Conservation (phyloP, 2,113 vertebrate species). For the Podarcis muralis region DNA sequence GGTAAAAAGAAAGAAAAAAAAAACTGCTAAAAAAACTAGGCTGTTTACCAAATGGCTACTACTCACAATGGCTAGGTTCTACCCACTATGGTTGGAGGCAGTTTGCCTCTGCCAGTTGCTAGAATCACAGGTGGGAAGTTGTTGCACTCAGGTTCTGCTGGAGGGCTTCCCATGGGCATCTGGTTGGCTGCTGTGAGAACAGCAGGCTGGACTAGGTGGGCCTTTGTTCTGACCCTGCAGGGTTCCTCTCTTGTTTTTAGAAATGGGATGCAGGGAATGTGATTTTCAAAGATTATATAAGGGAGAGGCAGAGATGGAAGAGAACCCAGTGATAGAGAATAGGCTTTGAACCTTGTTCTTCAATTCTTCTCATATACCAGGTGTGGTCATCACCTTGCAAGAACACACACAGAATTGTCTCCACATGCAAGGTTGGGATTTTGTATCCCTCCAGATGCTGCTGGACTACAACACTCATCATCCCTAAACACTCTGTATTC, state of each 20-base stretch:
- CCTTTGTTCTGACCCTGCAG: no score
- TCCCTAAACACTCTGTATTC: no score
- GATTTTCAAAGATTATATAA: not conserved
- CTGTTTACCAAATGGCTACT: conserved; percentile 36
- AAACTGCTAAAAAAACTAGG: conserved; percentile 57
- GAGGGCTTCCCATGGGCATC: no score
- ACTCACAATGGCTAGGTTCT: no score
- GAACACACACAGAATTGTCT: not conserved
- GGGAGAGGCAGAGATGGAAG: not conserved
- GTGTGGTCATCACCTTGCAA: not conserved
- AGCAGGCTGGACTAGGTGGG: no score
- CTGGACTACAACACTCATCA: not conserved
- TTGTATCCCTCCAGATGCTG: not conserved
- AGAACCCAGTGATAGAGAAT: not conserved
- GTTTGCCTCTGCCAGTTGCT: no score
- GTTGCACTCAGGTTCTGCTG: no score
- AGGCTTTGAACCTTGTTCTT: not conserved
- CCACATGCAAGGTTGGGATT: not conserved
- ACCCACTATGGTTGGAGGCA: no score
- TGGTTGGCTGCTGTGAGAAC: no score
- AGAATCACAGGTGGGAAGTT: no score
- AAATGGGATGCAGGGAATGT: conserved; percentile 38
- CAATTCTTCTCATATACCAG: not conserved
- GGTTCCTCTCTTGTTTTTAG: conserved; percentile 55
- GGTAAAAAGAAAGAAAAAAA: no score